Percentiles rank a stretch among this genome's conserved stretches.
These are phyloP conservation scores for Emmelina monodactyla DNA, from an alignment of 2,888 invertebrate genomes.

Conservation along the genomic window DNA sequence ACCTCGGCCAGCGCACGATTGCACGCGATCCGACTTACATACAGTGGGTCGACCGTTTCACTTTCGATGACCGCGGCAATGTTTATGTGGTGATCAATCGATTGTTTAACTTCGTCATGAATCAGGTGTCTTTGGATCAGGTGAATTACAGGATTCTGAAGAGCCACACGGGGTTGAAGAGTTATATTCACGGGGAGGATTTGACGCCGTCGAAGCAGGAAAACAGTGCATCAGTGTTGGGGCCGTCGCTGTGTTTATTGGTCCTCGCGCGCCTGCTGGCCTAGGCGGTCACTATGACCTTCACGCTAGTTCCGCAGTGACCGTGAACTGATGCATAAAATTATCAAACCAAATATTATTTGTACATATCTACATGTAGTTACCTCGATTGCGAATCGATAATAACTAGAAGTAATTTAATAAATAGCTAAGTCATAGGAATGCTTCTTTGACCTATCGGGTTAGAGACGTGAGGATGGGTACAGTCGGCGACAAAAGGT, in stretches of 20 bases:
- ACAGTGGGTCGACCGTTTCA: conserved; percentile 78
- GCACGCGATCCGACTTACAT: conserved; percentile 72
- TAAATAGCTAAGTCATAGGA: too few relatives aligned
- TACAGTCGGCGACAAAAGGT: conserved; percentile 35
- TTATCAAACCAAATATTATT: conserved; percentile 36
- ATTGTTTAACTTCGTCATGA: conserved; percentile 71
- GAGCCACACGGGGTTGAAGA: conserved; percentile 67
- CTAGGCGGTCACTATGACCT: conserved; percentile 27
- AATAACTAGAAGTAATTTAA: too few relatives aligned
- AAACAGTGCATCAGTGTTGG: conserved; percentile 8
- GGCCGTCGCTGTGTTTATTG: conserved; percentile 32
- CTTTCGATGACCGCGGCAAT: conserved; percentile 71
- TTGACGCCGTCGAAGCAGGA: conserved; percentile 19
- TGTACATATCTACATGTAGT: too few relatives aligned
- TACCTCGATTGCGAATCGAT: too few relatives aligned
- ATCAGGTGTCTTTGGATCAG: conserved; percentile 63
- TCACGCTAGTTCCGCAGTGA: conserved; percentile 17
- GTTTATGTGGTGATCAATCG: conserved; percentile 74
- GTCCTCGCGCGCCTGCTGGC: conserved; percentile 43
- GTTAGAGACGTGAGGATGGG: neutral
- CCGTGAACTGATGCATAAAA: conserved; percentile 45
- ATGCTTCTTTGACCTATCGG: too few relatives aligned
- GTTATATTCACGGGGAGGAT: conserved; percentile 68
- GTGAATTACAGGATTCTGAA: conserved; percentile 74
- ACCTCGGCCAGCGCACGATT: conserved; percentile 69